Evolutionary conservation across 2,888 invertebrate genomes (phyloP), one percentile per base, ranked within the genome.

Genomic region (Eupelmus urozonus): DNA sequence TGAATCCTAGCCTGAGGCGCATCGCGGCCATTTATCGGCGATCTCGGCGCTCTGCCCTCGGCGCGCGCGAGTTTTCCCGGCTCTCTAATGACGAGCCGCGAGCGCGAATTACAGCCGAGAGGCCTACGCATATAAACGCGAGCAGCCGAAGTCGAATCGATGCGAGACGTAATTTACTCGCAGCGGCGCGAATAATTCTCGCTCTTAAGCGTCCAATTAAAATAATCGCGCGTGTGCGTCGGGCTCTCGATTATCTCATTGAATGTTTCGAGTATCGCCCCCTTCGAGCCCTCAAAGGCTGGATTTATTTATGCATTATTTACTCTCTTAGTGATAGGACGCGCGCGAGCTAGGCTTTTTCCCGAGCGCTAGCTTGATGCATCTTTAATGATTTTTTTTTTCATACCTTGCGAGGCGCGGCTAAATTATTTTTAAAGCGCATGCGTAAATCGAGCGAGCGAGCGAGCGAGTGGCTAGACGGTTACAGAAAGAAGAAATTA

Each of bases 21-120:
- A 81, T 84, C 84, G 81, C 84, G 82, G 83, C 83, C 82, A 85
- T 86, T 87, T 87, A 87, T 87, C 87, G 87, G 84, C 82, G 84
- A 87, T 87, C 86, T 86, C 80, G 76, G 20, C 13, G 1, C 86
- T 29, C 62, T n/a, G n/a, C n/a, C n/a, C n/a, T n/a, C n/a, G n/a
- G n/a, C 79, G 78, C 76, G 81, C 79, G 82, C 80, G 83, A 85
- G 84, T 86, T 87, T 87, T 85, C 84, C 80, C 87, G 85, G 16
- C n/a, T 16, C 49, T n/a, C 13, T 49, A 49, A 49, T n/a, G 49
- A 49, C 16, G 49, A 49, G 25, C 18, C 16, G 20, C 9, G 29
- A 2, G 34, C 9, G 13, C 16, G 23, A 29, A 62, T n/a, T 9
- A 42, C 2, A 4, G 51, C 34, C 34, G 9, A n/a, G n/a, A n/a